Conservation (phyloP, 2,113 vertebrate genomes). For the Cranoglanis bouderius region DNA sequence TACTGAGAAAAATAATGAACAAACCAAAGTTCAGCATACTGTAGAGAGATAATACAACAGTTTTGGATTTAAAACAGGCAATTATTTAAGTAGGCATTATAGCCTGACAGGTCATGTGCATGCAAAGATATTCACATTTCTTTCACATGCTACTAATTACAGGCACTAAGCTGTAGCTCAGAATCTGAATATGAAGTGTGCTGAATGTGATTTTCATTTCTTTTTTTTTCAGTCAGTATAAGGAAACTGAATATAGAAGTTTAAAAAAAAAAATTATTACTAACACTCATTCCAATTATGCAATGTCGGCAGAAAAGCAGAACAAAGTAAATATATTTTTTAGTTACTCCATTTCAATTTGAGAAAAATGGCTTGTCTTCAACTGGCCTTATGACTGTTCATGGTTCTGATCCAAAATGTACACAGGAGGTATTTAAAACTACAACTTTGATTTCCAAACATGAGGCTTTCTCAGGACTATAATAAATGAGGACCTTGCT, state of each 20-base stretch:
- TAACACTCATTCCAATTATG: not conserved
- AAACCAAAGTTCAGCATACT: not conserved
- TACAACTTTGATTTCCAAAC: not conserved
- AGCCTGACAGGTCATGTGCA: not conserved
- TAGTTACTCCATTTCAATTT: not conserved
- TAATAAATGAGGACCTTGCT: not conserved
- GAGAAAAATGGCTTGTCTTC: not conserved
- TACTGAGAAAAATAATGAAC: not conserved
- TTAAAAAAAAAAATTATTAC: too few relatives aligned
- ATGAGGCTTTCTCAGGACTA: not conserved
- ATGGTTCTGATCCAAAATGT: not conserved
- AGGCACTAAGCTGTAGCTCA: slow-evolving; percentile 11
- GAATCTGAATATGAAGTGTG: not conserved
- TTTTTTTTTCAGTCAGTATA: slow-evolving; percentile 17
- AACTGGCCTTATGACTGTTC: not conserved
- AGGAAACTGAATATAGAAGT: not conserved
- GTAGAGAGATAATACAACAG: not conserved
- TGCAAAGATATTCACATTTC: not conserved
- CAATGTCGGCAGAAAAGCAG: not conserved
- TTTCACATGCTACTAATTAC: slow-evolving; percentile 45
- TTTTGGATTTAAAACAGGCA: not conserved
- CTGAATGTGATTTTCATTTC: slow-evolving; percentile 19
- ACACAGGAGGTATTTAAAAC: not conserved
- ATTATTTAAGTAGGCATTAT: not conserved
- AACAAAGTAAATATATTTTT: not conserved